A percentile compares a stretch with the other conserved stretches of the same genome.
phyloP scores from a whole-genome alignment of 1,140 invertebrate genomes.

The Zaprionus vittiger region DNA sequence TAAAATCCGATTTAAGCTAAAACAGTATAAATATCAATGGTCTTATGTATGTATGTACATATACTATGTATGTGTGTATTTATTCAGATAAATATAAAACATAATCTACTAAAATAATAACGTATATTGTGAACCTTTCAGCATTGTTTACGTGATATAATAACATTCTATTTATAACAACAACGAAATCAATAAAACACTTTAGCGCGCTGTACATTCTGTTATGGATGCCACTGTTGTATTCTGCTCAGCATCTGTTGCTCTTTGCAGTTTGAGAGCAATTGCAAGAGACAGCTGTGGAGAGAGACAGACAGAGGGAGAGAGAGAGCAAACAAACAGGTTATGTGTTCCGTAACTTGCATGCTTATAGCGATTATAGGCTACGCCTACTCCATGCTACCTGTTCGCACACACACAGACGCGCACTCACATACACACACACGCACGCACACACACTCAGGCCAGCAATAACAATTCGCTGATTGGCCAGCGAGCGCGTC shows the following conservation, averaged over 20 bases:
- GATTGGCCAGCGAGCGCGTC: conserved; percentile 66
- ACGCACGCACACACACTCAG: conserved; percentile 15
- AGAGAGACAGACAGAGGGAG: conserved; percentile 13
- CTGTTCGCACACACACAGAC: conserved; percentile 47
- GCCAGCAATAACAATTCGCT: conserved; percentile 57
- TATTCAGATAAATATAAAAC: no score
- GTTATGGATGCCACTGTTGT: conserved; percentile 16
- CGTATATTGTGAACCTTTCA: no score
- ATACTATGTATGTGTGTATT: no score
- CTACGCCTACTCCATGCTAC: conserved; percentile 66
- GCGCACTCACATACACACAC: conserved; percentile 6
- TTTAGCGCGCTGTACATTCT: background rate
- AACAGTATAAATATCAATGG: no score
- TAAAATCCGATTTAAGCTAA: no score
- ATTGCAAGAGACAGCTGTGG: conserved; percentile 18
- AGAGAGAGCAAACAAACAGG: conserved; percentile 64
- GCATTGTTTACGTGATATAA: no score
- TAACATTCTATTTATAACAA: background rate
- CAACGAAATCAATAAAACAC: background rate
- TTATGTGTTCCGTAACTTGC: conserved; percentile 46
- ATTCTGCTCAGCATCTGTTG: conserved; percentile 29
- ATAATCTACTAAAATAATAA: no score
- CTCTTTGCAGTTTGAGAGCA: conserved; percentile 48
- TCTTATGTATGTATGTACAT: no score
- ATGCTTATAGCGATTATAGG: conserved; percentile 15